Percentiles rank a stretch among this genome's conserved stretches.
phyloP scores from a whole-genome alignment of 2,797 vertebrate genomes.

The Microctenopoma steveboyesi region DNA sequence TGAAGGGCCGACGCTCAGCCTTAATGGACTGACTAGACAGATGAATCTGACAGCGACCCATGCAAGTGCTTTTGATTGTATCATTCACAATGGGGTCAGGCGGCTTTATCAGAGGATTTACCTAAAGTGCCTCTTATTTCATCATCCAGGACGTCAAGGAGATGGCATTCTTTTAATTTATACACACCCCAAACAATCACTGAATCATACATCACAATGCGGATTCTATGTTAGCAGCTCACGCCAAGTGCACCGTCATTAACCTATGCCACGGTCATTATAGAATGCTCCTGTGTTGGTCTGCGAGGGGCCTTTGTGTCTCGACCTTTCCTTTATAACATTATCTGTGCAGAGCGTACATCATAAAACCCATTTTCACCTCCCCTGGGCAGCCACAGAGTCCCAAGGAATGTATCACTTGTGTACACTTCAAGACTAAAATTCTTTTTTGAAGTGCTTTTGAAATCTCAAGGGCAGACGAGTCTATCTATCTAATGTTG shows the following conservation, averaged over 20 bases:
- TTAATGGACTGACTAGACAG: slow-evolving; percentile 87
- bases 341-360: slow-evolving; percentile 65
- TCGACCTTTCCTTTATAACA: slow-evolving; percentile 72
- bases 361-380: slow-evolving; percentile 74
- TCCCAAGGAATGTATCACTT: slow-evolving; percentile 33
- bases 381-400: slow-evolving; percentile 40
- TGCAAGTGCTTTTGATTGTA: slow-evolving; percentile 92
- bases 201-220: slow-evolving; percentile 89
- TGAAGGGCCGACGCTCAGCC: slow-evolving; percentile 49
- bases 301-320: slow-evolving; percentile 72
- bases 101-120: slow-evolving; percentile 95
- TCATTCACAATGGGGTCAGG: slow-evolving; percentile 87
- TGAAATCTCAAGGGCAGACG: too few species aligned
- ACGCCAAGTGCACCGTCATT: slow-evolving; percentile 89
- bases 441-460: too few species aligned
- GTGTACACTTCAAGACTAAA: too few species aligned
- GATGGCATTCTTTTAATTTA: slow-evolving; percentile 93
- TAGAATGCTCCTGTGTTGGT: slow-evolving; percentile 57
- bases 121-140: slow-evolving; percentile 98
- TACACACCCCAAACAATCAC: slow-evolving; percentile 87
- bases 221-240: slow-evolving; percentile 83
- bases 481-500: too few species aligned
- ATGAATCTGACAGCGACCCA: slow-evolving; percentile 89
- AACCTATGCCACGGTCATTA: slow-evolving; percentile 75
- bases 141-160: slow-evolving; percentile 91